Percentiles rank a stretch among this genome's conserved stretches.
Conservation (phyloP, 2,888 invertebrate genomes). For the Ormyrus labotus region DNA sequence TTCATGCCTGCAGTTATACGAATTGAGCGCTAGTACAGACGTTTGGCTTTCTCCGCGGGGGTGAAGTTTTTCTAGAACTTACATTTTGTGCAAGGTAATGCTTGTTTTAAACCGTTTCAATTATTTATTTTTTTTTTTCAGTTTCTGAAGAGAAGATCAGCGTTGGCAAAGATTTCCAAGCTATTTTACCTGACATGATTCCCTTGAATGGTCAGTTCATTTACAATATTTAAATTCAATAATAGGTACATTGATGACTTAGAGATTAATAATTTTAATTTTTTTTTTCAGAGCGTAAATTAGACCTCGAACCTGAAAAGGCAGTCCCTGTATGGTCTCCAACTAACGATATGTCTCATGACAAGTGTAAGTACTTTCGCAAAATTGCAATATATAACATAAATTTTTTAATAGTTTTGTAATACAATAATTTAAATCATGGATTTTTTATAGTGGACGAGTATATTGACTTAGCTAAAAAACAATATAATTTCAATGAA, state of each 20-base stretch:
- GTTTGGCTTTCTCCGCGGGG: too few species aligned
- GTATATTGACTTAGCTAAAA: conserved; percentile 94
- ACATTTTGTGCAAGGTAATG: too few species aligned
- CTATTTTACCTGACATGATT: conserved; percentile 90
- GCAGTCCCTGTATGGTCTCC: conserved; percentile 98
- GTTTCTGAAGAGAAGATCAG: conserved; percentile 91
- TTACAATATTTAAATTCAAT: neutral
- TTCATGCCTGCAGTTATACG: neutral
- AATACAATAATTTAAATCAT: neutral
- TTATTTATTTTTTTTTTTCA: conserved; percentile 59
- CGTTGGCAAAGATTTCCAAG: conserved; percentile 96
- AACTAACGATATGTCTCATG: conserved; percentile 90
- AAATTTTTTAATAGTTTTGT: conserved; percentile 26
- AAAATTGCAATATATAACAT: conserved; percentile 22
- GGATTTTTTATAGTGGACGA: conserved; percentile 87
- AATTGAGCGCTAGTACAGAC: too few species aligned
- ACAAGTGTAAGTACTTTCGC: conserved; percentile 82
- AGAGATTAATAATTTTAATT: conserved; percentile 1
- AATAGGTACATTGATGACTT: neutral
- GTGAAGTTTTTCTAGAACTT: too few species aligned
- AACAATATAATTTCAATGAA: conserved; percentile 97
- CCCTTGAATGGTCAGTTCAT: conserved; percentile 78
- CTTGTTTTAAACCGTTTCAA: too few species aligned
- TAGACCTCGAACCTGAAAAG: conserved; percentile 88
- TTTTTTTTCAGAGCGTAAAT: conserved; percentile 80